Conservation (phyloP, 2,113 vertebrate species). For the Cettia cetti region DNA sequence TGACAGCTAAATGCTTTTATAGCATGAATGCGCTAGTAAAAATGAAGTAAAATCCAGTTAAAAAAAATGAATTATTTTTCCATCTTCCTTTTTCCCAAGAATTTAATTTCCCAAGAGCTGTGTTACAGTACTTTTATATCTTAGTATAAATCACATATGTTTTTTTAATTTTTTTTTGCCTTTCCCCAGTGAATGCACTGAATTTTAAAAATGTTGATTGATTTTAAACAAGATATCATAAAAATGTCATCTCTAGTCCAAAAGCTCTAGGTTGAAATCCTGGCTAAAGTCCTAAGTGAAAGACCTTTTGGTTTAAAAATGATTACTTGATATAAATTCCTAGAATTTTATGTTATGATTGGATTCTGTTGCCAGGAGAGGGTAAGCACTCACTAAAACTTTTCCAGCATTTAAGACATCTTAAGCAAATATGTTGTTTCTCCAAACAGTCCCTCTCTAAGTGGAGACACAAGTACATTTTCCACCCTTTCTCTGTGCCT, state of each 20-base stretch:
- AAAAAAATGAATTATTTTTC: too few relatives aligned
- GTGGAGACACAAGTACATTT: rapidly evolving
- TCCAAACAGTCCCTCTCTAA: background rate
- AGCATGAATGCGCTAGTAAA: background rate
- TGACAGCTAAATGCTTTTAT: background rate
- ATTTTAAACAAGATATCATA: background rate
- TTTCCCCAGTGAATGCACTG: background rate
- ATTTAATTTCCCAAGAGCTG: background rate
- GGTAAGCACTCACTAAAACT: background rate
- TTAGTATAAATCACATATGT: background rate
- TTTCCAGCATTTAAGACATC: background rate
- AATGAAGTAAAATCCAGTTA: background rate
- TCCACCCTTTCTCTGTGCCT: background rate
- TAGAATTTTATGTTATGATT: background rate
- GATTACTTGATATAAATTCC: background rate
- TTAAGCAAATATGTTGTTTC: background rate
- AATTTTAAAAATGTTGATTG: background rate
- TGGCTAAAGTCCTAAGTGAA: background rate
- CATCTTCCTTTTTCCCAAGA: background rate
- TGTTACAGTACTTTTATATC: background rate
- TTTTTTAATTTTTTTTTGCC: background rate
- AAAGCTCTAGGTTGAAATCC: background rate
- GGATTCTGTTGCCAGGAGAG: background rate
- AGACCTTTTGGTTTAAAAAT: constrained; percentile 5
- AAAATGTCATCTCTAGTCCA: background rate